Evolutionary conservation across 2,113 vertebrate species (phyloP).

Genomic region (Setophaga petechia): DNA sequence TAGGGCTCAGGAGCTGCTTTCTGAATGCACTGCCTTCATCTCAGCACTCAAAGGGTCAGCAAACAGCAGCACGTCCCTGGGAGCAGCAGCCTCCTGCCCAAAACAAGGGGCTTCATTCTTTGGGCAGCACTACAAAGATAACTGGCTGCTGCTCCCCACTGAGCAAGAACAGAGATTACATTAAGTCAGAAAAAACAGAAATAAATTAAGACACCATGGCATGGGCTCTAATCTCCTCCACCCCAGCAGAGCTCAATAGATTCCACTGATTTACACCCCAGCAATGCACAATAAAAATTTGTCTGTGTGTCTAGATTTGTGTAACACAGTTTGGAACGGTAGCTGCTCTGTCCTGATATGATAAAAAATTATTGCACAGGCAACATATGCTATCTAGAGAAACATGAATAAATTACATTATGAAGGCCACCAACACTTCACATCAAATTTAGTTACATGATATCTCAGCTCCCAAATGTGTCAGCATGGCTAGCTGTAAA

Average conservation of each 20-base stretch:
- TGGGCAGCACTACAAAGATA: conserved; percentile 14
- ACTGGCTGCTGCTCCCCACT: neutral
- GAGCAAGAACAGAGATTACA: conserved; percentile 35
- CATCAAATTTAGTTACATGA: conserved; percentile 68
- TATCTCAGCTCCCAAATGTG: conserved; percentile 64
- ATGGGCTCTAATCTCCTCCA: conserved; percentile 43
- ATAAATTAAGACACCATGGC: conserved; percentile 60
- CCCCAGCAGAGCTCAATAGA: conserved; percentile 8
- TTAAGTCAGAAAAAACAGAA: conserved; percentile 28
- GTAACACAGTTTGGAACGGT: conserved; percentile 44
- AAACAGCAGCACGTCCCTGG: neutral
- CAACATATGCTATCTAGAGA: conserved; percentile 62
- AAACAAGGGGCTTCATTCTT: conserved; percentile 3
- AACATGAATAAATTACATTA: conserved; percentile 74
- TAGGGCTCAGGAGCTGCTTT: neutral
- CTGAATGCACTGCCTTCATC: neutral
- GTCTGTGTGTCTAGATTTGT: conserved; percentile 35
- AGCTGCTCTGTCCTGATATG: conserved; percentile 21
- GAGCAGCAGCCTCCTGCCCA: neutral
- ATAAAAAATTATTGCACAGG: conserved; percentile 63
- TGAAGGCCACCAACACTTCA: conserved; percentile 60
- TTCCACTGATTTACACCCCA: conserved; percentile 18
- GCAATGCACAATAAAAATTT: conserved; percentile 47
- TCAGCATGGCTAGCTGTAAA: conserved; percentile 62
- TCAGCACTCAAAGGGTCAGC: neutral